Base-by-base conservation (phyloP, 2,888 invertebrate genomes). In the Ormyrus nitidulus region DNA sequence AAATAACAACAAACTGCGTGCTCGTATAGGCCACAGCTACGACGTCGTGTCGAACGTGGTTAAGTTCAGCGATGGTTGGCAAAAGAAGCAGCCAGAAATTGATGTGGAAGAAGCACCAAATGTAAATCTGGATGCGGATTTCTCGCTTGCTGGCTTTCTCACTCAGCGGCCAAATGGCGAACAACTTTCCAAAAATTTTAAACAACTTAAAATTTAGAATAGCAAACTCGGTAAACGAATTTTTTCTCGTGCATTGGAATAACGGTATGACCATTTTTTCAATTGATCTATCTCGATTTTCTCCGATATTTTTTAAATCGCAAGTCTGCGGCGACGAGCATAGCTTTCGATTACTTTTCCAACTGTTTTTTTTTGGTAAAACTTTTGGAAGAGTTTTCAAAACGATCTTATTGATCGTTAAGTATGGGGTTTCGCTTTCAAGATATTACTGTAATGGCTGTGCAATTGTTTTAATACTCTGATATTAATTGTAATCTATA, bases 31-130 rank as follows among this genome's bases (percentile, higher is more conserved):
- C 13, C 13, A 61, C 6, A 7, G 46, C 8, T 6, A 53, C 13
- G n/a, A 76, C 4, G 48, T 69, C 19, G 5, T 10, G 46, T 46
- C 48, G 68, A 6, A 6, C 11, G 34, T 70, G 53, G 19, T 48
- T 54, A 54, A 62, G 13, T 13, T 56, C 56, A 6, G 48, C 10
- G 1, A 11, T 8, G 1, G 13, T 34, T 13, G 70, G n/a, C 46
- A 58, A 0, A 0, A 13, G 9, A 6, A 71, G 9, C 3, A 58
- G 3, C 59, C 64, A 71, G 11, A 9, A 59, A 46, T 58, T 71
- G 10, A 72, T 6, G 6, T 71, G 58, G n/a, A 72, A 71, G 46
- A 72, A 66, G 6, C 19, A 59, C 71, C 72, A 72, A 4, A 66
- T 34, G 34, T 34, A 34, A 34, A 34, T 34, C 34, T 34, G 34